Evolutionary conservation across 2,113 vertebrate species (phyloP), one percentile per base, ranked within the genome.

Genomic region (Albula glossodonta): DNA sequence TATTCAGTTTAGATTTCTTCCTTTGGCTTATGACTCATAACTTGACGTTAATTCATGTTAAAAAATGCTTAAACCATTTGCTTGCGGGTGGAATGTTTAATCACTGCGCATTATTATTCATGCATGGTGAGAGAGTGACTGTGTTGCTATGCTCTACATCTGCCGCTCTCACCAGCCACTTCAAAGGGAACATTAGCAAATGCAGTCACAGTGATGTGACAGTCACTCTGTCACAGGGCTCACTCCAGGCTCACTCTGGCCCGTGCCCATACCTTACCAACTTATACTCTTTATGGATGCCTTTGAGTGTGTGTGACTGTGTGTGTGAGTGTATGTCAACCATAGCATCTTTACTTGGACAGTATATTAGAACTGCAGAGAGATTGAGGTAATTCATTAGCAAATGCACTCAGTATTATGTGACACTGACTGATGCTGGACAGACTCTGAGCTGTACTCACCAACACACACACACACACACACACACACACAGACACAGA

Each of bases 31-130:
- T 81, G 87, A 87, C 86, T 85, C 88, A 85, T 70, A 84, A 89
- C 85, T 80, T 84, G 82, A 81, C 82, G 66, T 84, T 86, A 82
- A 85, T 89, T 89, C 82, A 84, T 79, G 87, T 85, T 80, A 84
- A 87, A 87, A 89, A 87, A 85, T 41, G 22, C 80, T 82, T 66
- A 17, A 51, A 81, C 84, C 60, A 78, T 88, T 91, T 79, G 74
- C 85, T 91, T 82, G 87, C 77, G 84, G 85, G 84, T 87, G 83
- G 83, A 90, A 88, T 57, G 84, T 66, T 82, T 92, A 89, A 92
- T 89, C 53, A 66, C 80, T 81, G 82, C 82, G 80, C 78, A 89
- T 91, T 87, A 81, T 86, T 77, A 81, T 84, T 86, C 86, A 83
- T 77, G 53, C 90, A 85, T 91, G 83, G 84, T 81, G 80, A 85